These are phyloP conservation scores for Caenorhabditis sp. DNA, from an alignment of 2,888 invertebrate species.

Conservation along the genomic window DNA sequence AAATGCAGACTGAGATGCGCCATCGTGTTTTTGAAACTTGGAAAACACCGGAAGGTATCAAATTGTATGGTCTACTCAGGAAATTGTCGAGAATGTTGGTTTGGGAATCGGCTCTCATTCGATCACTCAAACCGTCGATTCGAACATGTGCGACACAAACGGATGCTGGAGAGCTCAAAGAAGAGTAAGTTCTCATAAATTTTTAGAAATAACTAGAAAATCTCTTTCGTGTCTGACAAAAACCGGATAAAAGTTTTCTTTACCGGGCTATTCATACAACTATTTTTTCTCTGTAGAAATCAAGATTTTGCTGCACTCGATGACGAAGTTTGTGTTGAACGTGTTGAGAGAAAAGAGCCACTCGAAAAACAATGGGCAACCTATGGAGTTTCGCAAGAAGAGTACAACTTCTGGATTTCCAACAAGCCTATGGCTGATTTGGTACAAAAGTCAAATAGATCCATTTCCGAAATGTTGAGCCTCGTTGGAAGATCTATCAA, in stretches of 20 bases:
- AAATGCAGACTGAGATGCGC: slow-evolving; percentile 20
- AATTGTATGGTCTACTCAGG: slow-evolving; percentile 34
- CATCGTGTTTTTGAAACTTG: slow-evolving; percentile 40
- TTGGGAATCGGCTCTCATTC: slow-evolving; percentile 45
- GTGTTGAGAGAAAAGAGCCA: slow-evolving; percentile 6
- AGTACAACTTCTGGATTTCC: slow-evolving; percentile 43
- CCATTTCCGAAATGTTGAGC: slow-evolving; percentile 36
- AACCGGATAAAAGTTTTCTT: too few relatives aligned
- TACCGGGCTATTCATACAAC: too few relatives aligned
- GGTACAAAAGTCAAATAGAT: slow-evolving; percentile 24
- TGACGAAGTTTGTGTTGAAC: background rate
- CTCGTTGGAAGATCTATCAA: slow-evolving; percentile 30
- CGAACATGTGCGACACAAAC: slow-evolving; percentile 42
- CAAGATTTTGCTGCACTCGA: background rate
- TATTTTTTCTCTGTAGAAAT: too few relatives aligned
- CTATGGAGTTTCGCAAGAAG: slow-evolving; percentile 39
- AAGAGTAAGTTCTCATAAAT: too few relatives aligned
- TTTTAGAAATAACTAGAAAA: too few relatives aligned
- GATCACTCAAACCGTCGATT: slow-evolving; percentile 33
- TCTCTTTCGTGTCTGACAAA: too few relatives aligned
- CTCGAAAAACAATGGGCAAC: slow-evolving; percentile 14
- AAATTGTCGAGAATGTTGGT: slow-evolving; percentile 39
- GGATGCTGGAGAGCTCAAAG: slow-evolving; percentile 17
- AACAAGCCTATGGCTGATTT: slow-evolving; percentile 35
- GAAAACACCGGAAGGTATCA: slow-evolving; percentile 36